Conservation (phyloP, 2,113 vertebrate species). For the Antechinus flavipes region DNA sequence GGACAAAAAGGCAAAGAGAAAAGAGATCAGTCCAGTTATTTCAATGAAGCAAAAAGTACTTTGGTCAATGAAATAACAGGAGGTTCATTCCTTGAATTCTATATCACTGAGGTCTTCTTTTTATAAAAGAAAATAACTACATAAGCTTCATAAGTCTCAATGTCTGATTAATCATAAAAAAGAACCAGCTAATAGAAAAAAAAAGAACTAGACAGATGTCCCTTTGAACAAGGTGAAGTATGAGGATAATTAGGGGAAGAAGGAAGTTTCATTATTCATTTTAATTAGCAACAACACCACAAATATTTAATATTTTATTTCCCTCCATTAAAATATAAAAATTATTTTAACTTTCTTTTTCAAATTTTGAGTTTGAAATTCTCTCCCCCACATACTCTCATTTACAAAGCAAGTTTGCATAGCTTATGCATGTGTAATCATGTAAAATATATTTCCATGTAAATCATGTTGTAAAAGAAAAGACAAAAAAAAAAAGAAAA, state of each 20-base stretch:
- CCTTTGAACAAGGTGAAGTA: background rate
- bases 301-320: background rate
- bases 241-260: background rate
- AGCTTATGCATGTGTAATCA: no score
- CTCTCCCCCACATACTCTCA: background rate
- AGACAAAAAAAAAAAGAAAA: background rate
- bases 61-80: background rate
- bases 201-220: background rate
- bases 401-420: background rate
- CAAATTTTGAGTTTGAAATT: background rate
- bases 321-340: background rate
- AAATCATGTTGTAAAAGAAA: background rate
- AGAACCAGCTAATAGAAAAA: background rate
- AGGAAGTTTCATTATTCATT: background rate
- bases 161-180: background rate
- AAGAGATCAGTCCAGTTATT: background rate
- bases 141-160: background rate
- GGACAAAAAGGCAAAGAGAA: background rate
- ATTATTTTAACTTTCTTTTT: background rate
- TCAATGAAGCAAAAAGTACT: background rate
- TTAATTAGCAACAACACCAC: background rate
- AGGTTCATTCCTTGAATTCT: background rate
- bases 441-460: no score
- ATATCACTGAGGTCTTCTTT: background rate
- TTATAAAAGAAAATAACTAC: background rate